phyloP scores from a whole-genome alignment of 2,113 vertebrate genomes.

The Hydrochoerus hydrochaeris region DNA sequence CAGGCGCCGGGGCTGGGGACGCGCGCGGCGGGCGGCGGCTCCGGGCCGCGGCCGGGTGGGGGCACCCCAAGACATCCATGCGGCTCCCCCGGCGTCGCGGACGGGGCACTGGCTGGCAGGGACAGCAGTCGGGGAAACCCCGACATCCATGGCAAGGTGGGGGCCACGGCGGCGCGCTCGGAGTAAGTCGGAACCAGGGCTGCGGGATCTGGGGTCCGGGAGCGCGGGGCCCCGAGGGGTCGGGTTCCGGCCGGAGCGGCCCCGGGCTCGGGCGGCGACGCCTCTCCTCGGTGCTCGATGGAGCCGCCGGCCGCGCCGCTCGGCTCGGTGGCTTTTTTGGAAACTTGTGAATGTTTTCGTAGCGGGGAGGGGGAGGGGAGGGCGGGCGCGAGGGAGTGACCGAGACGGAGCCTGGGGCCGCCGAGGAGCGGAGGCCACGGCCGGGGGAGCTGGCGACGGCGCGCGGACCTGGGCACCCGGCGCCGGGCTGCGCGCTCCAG shows the following conservation, averaged over 20 bases:
- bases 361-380: constrained; percentile 35
- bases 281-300: constrained; percentile 57
- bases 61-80: constrained; percentile 72
- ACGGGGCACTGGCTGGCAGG: constrained; percentile 65
- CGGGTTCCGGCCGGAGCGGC: not conserved
- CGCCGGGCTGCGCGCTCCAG: not conserved
- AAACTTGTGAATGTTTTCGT: constrained; percentile 81
- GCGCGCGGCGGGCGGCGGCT: constrained; percentile 76
- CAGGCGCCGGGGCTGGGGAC: constrained; percentile 63
- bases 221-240: not conserved
- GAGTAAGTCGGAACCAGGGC: constrained; percentile 73
- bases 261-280: constrained; percentile 48
- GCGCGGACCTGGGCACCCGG: not conserved
- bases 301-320: constrained; percentile 66
- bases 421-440: constrained; percentile 67
- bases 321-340: constrained; percentile 76
- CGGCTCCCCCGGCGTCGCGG: constrained; percentile 71
- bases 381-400: constrained; percentile 68
- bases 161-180: constrained; percentile 76
- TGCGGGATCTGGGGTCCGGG: not conserved
- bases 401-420: constrained; percentile 66
- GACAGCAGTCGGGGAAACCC: constrained; percentile 77
- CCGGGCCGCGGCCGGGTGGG: constrained; percentile 61
- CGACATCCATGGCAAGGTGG: constrained; percentile 80
- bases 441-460: constrained; percentile 38